These are phyloP conservation scores for Drosophila yakuba DNA, from an alignment of 1,140 invertebrate species.

Conservation along the genomic window DNA sequence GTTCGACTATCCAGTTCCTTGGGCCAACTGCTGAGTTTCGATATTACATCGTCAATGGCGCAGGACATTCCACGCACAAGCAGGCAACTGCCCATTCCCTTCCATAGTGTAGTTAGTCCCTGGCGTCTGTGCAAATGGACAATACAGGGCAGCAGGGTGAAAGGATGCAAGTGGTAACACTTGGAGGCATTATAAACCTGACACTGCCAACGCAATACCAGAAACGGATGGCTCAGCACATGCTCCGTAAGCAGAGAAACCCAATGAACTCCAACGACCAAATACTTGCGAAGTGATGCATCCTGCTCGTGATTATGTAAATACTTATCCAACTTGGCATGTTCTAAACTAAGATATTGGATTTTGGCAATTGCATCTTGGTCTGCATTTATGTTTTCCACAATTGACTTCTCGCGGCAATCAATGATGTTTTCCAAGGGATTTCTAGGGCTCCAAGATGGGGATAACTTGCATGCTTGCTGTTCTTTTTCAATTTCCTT, in stretches of 20 bases:
- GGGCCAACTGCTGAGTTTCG: conserved; percentile 95
- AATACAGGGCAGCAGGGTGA: conserved; percentile 94
- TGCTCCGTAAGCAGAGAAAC: conserved; percentile 94
- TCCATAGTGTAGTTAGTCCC: conserved; percentile 95
- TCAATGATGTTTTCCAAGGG: neutral
- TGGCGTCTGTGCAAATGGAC: conserved; percentile 93
- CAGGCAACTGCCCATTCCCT: conserved; percentile 95
- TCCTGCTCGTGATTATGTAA: conserved; percentile 86
- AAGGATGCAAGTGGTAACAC: conserved; percentile 92
- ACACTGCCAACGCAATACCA: conserved; percentile 95
- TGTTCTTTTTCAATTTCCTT: neutral
- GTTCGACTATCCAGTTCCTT: conserved; percentile 93
- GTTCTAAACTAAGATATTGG: conserved; percentile 64
- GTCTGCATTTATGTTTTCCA: conserved; percentile 29
- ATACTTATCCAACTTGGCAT: conserved; percentile 74
- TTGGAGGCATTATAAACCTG: conserved; percentile 92
- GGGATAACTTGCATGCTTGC: too few relatives aligned
- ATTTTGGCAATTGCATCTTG: conserved; percentile 19
- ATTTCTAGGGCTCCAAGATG: neutral
- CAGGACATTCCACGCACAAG: conserved; percentile 94
- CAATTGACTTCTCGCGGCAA: conserved; percentile 23
- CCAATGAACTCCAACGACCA: conserved; percentile 90
- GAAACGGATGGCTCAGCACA: conserved; percentile 96
- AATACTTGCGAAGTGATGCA: conserved; percentile 87
- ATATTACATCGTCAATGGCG: conserved; percentile 94